Base-by-base conservation (phyloP, 2,888 invertebrate species). In the Volucella inflata region DNA sequence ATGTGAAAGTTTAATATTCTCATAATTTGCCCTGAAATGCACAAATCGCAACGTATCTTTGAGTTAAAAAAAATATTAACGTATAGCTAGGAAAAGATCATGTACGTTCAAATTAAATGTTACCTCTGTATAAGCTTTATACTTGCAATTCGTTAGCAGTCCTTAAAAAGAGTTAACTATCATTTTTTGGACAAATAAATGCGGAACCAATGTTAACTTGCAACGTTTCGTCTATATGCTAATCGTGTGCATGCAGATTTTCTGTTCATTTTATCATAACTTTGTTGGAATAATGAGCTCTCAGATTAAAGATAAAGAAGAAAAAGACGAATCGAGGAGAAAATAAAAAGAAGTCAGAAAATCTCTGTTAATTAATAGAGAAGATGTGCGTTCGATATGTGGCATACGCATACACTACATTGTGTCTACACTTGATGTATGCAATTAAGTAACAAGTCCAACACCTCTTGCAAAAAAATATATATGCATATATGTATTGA, bases 331-430 rank as follows among this genome's bases (percentile, higher is more conserved):
- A 55, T 42, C 40, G 72, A 44, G 40, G 36, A 21, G 14, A 46
- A 53, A 51, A 48, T n/a, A n/a, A 50, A 55, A 62, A 55, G 44
- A 36, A n/a, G 8, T 60, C 40, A 38, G 46, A 62, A 80, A 76
- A 70, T 81, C 65, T 53, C 71, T 74, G 57, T 57, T 78, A 75
- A 80, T 80, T 84, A 84, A 84, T 80, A 84, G 84, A 80, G 59
- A 71, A 79, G 75, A 79, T 76, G 80, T 59, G 75, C 65, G 59
- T 75, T 48, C 40, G 21, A 79, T 80, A 55, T 75, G 60, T 60
- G 30, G 74, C 17, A 64, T 11, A 10, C 40, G 30, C 38, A 17
- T 2, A n/a, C 46, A 11, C 36, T 21, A n/a, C 30, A 48, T 30
- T 30, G 6, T 30, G 30, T 30, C 30, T 30, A 30, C 30, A 30